Percentiles rank a stretch among this genome's conserved stretches.
Evolutionary conservation across 2,797 vertebrate species (phyloP).

Genomic region (Sebastes dallii): DNA sequence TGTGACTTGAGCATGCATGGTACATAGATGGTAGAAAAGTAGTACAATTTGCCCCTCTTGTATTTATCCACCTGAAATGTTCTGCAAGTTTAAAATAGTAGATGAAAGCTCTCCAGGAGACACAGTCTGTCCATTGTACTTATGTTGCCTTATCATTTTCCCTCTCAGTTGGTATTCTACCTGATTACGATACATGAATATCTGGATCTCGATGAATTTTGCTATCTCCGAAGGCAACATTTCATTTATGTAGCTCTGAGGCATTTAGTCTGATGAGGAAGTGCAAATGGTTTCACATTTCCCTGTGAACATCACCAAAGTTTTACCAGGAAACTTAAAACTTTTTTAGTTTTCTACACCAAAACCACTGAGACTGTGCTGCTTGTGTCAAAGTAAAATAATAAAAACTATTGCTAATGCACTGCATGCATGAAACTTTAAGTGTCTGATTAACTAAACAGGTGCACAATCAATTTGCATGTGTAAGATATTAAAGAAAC

Average conservation of each 20-base stretch:
- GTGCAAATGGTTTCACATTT: background rate
- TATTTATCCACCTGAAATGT: slow-evolving; percentile 50
- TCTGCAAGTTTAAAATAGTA: slow-evolving; percentile 44
- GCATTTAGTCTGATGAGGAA: background rate
- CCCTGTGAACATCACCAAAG: background rate
- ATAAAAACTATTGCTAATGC: background rate
- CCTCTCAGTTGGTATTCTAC: slow-evolving; percentile 25
- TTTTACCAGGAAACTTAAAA: background rate
- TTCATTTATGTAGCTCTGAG: slow-evolving; percentile 18
- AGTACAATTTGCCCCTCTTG: background rate
- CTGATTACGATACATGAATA: slow-evolving; percentile 45
- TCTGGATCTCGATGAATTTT: slow-evolving; percentile 33
- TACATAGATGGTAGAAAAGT: slow-evolving; percentile 7
- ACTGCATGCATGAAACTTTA: background rate
- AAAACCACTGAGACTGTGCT: background rate
- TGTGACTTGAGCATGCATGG: background rate
- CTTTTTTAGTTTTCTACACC: background rate
- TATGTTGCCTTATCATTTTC: slow-evolving; percentile 45
- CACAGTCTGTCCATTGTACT: slow-evolving; percentile 52
- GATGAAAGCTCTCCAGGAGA: slow-evolving; percentile 55
- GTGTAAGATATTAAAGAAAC: background rate
- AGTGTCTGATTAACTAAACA: background rate
- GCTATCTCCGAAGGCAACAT: slow-evolving; percentile 10
- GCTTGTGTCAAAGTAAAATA: background rate
- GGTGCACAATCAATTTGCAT: background rate